Percentiles rank a stretch among this genome's conserved stretches.
phyloP scores from a whole-genome alignment of 1,140 invertebrate species.

The Myzus persicae region DNA sequence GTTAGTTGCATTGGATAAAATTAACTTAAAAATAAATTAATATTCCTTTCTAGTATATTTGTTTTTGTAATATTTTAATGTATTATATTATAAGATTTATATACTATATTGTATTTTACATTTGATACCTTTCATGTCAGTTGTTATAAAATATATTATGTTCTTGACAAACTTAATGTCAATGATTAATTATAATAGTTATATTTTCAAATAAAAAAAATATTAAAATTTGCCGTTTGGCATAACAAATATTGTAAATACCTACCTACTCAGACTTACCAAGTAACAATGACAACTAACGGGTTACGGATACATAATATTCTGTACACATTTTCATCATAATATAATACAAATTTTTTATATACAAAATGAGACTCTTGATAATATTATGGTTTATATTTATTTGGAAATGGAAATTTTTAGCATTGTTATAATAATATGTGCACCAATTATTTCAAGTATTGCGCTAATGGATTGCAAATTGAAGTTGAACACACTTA shows the following conservation, averaged over 20 bases:
- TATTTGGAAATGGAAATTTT: not conserved
- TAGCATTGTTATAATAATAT: not conserved
- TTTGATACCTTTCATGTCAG: not conserved
- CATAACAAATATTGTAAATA: not conserved
- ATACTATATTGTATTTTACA: too few species aligned
- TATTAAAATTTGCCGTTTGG: too few species aligned
- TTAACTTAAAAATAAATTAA: not conserved
- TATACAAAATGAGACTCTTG: too few species aligned
- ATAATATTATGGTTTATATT: not conserved
- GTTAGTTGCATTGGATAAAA: too few species aligned
- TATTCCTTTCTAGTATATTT: not conserved
- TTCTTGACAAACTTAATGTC: too few species aligned
- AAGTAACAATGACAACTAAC: not conserved
- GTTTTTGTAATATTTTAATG: not conserved
- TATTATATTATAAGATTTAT: too few species aligned
- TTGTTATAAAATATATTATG: too few species aligned
- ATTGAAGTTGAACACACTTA: not conserved
- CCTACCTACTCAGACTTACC: not conserved
- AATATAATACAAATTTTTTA: too few species aligned
- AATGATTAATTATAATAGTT: too few species aligned
- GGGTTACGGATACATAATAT: too few species aligned
- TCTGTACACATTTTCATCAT: too few species aligned
- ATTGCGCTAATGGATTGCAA: not conserved
- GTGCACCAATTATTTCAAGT: constrained; percentile 1
- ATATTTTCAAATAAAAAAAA: too few species aligned